Percentiles rank a stretch among this genome's conserved stretches.
phyloP scores from a whole-genome alignment of 2,113 vertebrate species.

The Vidua macroura region DNA sequence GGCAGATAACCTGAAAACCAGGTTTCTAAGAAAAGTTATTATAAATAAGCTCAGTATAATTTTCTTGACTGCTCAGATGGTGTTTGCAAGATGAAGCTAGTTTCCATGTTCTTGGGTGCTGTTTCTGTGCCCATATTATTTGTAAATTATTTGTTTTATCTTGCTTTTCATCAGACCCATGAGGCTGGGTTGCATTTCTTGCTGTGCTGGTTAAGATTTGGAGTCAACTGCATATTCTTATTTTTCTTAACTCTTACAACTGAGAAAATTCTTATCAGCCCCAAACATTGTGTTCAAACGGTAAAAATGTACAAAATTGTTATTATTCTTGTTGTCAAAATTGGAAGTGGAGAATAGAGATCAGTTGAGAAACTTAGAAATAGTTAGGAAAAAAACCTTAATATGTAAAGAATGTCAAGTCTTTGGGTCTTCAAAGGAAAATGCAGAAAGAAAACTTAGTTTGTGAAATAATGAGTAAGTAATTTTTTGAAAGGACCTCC shows the following conservation, averaged over 20 bases:
- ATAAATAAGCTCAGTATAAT: neutral
- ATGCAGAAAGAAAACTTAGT: neutral
- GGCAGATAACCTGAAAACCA: neutral
- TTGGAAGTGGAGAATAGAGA: neutral
- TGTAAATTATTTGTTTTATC: neutral
- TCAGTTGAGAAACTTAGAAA: neutral
- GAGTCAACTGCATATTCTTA: neutral
- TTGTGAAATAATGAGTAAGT: neutral
- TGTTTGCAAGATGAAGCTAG: neutral
- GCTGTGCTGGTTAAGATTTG: neutral
- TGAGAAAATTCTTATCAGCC: neutral
- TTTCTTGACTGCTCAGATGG: neutral
- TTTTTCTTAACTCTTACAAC: neutral
- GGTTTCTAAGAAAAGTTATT: neutral
- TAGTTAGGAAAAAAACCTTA: neutral
- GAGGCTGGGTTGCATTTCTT: neutral
- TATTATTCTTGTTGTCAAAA: neutral
- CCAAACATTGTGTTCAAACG: neutral
- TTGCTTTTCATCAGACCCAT: neutral
- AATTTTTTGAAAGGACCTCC: neutral
- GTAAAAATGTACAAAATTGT: neutral
- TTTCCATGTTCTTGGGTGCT: accelerated
- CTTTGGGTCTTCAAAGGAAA: neutral
- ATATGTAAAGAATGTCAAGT: neutral
- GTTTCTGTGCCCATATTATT: neutral